Conservation (phyloP, 2,888 invertebrate genomes). For the Hemithea aestivaria region DNA sequence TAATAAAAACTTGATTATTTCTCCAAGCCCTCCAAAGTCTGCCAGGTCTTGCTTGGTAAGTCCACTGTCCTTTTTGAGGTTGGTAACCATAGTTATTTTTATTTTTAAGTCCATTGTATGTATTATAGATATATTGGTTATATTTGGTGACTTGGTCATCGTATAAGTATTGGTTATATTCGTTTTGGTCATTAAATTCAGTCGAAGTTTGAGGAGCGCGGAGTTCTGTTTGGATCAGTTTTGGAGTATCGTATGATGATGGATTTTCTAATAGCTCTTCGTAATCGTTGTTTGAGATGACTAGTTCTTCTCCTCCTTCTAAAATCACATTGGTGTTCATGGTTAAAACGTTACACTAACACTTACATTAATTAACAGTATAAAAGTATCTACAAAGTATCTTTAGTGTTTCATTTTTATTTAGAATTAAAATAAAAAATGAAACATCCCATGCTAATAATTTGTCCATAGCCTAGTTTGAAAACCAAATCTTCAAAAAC, state of each 20-base stretch:
- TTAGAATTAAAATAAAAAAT: no score
- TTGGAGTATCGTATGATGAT: neutral
- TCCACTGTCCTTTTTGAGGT: neutral
- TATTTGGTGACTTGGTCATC: no score
- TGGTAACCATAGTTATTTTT: neutral
- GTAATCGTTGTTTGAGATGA: slow-evolving; percentile 11
- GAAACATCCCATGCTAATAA: no score
- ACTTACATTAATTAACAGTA: no score
- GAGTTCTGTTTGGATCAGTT: slow-evolving; percentile 1
- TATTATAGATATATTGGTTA: slow-evolving; percentile 3
- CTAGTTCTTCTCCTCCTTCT: slow-evolving; percentile 6
- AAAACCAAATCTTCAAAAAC: no score
- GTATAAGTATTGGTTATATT: neutral
- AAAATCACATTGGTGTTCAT: neutral
- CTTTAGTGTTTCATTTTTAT: no score
- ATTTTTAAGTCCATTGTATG: neutral
- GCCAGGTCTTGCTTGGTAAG: slow-evolving; percentile 1
- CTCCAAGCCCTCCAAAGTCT: slow-evolving; percentile 29
- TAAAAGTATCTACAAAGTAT: no score
- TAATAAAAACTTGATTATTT: slow-evolving; percentile 18
- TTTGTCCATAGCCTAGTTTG: no score
- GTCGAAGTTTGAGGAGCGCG: neutral
- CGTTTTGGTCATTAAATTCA: neutral
- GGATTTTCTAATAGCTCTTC: slow-evolving; percentile 16
- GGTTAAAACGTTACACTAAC: no score